A percentile compares a stretch with the other conserved stretches of the same genome.
Evolutionary conservation across 2,888 invertebrate species (phyloP).

Genomic region (Argyresthia albistria): DNA sequence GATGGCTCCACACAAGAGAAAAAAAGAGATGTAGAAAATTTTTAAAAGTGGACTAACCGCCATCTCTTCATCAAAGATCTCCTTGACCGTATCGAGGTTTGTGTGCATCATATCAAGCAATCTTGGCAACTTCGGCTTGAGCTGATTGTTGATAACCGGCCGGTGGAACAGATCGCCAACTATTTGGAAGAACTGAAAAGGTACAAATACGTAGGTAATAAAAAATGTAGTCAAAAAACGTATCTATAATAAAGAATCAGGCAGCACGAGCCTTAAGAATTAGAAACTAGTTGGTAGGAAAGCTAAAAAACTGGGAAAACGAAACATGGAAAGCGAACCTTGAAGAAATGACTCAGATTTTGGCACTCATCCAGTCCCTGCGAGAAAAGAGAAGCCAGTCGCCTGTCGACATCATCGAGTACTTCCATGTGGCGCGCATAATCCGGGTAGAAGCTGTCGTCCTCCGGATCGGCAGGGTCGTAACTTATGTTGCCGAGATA

Average conservation of each 20-base stretch:
- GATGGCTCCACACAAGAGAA: too few species aligned
- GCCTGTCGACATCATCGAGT: slow-evolving; percentile 80
- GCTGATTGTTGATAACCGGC: slow-evolving; percentile 79
- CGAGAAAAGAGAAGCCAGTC: slow-evolving; percentile 84
- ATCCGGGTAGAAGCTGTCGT: slow-evolving; percentile 77
- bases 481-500: slow-evolving; percentile 74
- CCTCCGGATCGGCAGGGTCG: slow-evolving; percentile 82
- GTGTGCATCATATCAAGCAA: slow-evolving; percentile 77
- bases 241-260: too few species aligned
- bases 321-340: slow-evolving; percentile 25
- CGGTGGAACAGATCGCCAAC: slow-evolving; percentile 82
- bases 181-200: slow-evolving; percentile 78
- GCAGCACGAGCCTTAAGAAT: too few species aligned
- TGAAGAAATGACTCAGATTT: slow-evolving; percentile 54
- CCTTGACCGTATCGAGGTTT: slow-evolving; percentile 78
- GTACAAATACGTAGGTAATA: neutral
- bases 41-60: slow-evolving; percentile 29
- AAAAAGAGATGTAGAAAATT: too few species aligned
- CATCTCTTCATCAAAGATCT: slow-evolving; percentile 72
- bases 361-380: slow-evolving; percentile 86
- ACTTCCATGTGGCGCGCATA: slow-evolving; percentile 74
- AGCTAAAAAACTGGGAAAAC: neutral
- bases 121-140: slow-evolving; percentile 76
- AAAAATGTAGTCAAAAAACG: too few species aligned
- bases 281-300: neutral